Conservation (phyloP, 1,140 invertebrate species). For the Tenebrio molitor region DNA sequence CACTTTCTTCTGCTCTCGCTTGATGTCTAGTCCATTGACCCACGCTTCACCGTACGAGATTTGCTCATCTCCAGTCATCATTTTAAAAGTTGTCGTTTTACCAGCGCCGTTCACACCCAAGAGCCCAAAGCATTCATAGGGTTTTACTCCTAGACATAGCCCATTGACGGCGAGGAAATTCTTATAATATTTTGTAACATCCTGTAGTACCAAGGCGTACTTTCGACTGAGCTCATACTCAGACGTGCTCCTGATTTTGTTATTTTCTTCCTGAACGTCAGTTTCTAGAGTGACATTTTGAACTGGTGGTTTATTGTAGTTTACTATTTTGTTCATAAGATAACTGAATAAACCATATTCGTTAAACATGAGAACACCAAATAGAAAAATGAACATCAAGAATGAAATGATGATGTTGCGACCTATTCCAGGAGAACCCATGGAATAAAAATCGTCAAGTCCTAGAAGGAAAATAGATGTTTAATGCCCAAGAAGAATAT, state of each 20-base stretch:
- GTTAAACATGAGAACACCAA: neutral
- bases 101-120: conserved; percentile 85
- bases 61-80: conserved; percentile 85
- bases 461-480: too few relatives aligned
- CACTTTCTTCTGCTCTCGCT: conserved; percentile 69
- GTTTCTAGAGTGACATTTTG: conserved; percentile 14
- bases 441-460: neutral
- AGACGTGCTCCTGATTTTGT: conserved; percentile 20
- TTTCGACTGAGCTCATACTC: conserved; percentile 8
- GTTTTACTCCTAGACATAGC: conserved; percentile 73
- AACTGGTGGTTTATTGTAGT: conserved; percentile 4
- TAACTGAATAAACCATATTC: conserved; percentile 15
- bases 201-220: conserved; percentile 66
- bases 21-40: conserved; percentile 67
- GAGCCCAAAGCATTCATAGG: conserved; percentile 88
- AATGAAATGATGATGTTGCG: conserved; percentile 18
- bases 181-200: conserved; percentile 78
- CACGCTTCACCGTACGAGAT: conserved; percentile 64
- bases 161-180: conserved; percentile 79
- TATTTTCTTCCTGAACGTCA: conserved; percentile 49
- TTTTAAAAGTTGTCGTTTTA: conserved; percentile 89
- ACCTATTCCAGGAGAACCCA: neutral
- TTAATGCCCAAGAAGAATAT: too few relatives aligned
- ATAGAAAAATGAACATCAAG: conserved; percentile 1
- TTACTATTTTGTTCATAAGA: conserved; percentile 6